Conservation (phyloP, 2,797 vertebrate species). For the Glossophaga mutica region DNA sequence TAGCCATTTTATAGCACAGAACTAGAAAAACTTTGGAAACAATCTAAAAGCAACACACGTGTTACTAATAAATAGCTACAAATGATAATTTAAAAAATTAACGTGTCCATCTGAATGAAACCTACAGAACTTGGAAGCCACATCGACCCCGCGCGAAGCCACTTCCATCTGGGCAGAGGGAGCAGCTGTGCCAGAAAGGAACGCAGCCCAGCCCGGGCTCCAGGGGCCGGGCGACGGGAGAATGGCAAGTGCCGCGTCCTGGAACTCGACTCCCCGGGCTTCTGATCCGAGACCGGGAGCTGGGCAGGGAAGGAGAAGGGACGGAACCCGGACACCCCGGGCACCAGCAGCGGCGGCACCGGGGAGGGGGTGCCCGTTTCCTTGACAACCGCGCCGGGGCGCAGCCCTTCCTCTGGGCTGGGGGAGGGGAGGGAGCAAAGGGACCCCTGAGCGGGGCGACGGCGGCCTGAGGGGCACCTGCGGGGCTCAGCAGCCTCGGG, state of each 20-base stretch:
- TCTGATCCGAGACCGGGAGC: not conserved
- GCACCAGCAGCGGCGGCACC: not conserved
- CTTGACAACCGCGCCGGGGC: conserved; percentile 53
- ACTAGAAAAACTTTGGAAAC: not conserved
- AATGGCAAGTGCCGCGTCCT: not conserved
- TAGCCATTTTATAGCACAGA: not conserved
- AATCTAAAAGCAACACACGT: not conserved
- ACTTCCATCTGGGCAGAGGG: not conserved
- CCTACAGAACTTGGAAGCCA: conserved; percentile 11
- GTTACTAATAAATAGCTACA: not conserved
- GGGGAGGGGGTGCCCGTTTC: not conserved
- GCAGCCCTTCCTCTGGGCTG: not conserved
- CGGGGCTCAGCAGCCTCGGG: not conserved
- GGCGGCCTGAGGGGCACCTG: not conserved
- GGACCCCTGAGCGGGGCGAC: not conserved
- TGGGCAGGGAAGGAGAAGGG: not conserved
- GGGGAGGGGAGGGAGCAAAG: not conserved
- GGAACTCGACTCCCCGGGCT: not conserved
- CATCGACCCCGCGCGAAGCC: not conserved
- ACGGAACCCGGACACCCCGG: rapidly evolving
- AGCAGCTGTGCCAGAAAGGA: not conserved
- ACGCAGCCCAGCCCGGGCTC: not conserved
- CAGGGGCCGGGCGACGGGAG: not conserved
- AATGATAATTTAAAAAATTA: not conserved
- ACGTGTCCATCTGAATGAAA: not conserved